Percentiles rank a stretch among this genome's conserved stretches.
Conservation (phyloP, 2,888 invertebrate genomes). For the Cylindroiulus punctatus region DNA sequence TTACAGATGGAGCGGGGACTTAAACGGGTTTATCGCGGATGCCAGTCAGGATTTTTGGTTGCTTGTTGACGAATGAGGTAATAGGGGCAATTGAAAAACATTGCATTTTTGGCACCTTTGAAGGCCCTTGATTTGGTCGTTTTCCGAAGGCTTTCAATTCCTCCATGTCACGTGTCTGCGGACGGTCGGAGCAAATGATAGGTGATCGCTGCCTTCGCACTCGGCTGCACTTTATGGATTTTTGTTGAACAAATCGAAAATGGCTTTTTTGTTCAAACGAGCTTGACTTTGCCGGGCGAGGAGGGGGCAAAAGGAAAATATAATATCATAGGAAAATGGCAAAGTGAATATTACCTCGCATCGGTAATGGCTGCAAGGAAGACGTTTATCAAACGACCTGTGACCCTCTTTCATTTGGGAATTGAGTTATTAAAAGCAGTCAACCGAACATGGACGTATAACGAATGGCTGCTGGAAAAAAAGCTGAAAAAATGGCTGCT, state of each 20-base stretch:
- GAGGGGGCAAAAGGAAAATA: background rate
- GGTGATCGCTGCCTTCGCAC: background rate
- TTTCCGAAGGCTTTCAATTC: background rate
- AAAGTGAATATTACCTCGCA: constrained; percentile 24
- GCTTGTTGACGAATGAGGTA: too few relatives aligned
- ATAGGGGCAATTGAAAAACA: background rate
- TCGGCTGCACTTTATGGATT: constrained; percentile 45
- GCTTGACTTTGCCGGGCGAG: constrained; percentile 14
- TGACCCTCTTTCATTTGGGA: constrained; percentile 40
- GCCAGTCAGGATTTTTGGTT: background rate
- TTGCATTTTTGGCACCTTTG: background rate
- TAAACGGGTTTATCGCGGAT: background rate
- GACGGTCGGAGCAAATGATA: background rate
- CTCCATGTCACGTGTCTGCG: background rate
- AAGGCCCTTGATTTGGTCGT: background rate
- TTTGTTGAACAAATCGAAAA: constrained; percentile 45
- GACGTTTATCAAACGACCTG: constrained; percentile 43
- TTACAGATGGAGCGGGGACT: background rate
- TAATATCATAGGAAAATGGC: background rate
- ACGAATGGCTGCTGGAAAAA: background rate
- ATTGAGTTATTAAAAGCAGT: constrained; percentile 35
- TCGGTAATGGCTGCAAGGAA: background rate
- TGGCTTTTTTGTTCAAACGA: constrained; percentile 39
- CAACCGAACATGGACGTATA: constrained; percentile 25
- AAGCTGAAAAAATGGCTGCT: background rate